A percentile compares a stretch with the other conserved stretches of the same genome.
phyloP scores from a whole-genome alignment of 2,888 invertebrate species.

The Mycalesis mineus region DNA sequence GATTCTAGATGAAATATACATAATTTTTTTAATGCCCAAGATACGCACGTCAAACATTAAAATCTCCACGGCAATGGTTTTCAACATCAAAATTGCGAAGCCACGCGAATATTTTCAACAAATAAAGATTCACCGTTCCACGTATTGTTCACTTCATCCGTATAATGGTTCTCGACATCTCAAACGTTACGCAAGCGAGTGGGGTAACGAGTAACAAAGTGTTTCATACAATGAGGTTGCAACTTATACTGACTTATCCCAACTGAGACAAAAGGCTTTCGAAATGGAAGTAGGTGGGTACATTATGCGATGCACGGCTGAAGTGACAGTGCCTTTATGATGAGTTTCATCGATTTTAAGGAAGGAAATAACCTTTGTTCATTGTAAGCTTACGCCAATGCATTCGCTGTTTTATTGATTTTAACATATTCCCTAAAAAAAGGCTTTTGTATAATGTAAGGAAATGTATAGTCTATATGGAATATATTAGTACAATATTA shows the following conservation, averaged over 20 bases:
- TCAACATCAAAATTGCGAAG: neutral
- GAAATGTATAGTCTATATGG: no score
- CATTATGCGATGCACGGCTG: slow-evolving; percentile 23
- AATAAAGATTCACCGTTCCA: slow-evolving; percentile 3
- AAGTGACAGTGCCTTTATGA: neutral
- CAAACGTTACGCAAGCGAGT: slow-evolving; percentile 23
- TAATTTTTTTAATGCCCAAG: neutral
- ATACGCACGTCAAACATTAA: neutral
- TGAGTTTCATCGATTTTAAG: neutral
- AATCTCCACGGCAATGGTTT: neutral
- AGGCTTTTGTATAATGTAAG: no score
- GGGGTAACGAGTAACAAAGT: slow-evolving; percentile 23
- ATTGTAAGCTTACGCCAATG: no score
- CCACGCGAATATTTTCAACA: neutral
- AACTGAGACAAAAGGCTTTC: slow-evolving; percentile 30
- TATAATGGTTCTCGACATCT: slow-evolving; percentile 1
- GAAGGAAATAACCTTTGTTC: no score
- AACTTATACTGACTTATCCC: slow-evolving; percentile 17
- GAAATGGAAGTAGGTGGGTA: slow-evolving; percentile 13
- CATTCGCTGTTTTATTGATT: no score
- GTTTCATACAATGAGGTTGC: slow-evolving; percentile 17
- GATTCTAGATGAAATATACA: no score
- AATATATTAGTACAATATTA: no score
- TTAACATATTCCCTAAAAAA: no score
- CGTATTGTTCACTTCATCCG: slow-evolving; percentile 4